Base-by-base conservation (phyloP, 2,113 vertebrate genomes). In the Apodemus speciosus region DNA sequence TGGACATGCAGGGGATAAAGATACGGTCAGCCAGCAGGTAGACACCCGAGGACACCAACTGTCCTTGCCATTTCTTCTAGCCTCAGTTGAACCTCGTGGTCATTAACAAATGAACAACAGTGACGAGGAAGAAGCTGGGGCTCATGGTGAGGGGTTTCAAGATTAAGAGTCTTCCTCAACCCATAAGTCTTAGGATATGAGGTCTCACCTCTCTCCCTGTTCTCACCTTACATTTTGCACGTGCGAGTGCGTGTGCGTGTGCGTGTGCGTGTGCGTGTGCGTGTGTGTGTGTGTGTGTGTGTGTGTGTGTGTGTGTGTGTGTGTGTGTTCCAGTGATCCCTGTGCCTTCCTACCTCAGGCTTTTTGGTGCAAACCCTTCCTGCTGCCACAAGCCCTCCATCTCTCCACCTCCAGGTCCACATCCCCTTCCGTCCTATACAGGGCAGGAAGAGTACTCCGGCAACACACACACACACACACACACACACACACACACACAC, bases 1-100 rank as follows among this genome's bases (percentile, higher is more conserved):
- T 20, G 73, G 90, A 60, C 94, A 72, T 96, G 32, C 76, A 85
- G 2, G 38, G 30, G 77, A 94, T 66, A 92, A 66, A 97, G 87
- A 84, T 40, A 88, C 25, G 27, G 46, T 89, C 49, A 15, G 18
- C 73, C 88, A 91, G 62, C 85, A 69, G 91, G 81, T 64, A 71
- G 91, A 66, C 0, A 0, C 68, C 79, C 73, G 9, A 60, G 83
- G 83, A 83, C 38, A 66, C 46, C 25, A 0, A 30, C 83, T 69
- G 40, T 66, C 51, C 69, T 90, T 69, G 56, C 43, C 58, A 46
- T 58, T 77, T n/a, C 68, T 89, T 46, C 86, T 21, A 21, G 71
- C 43, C 69, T 89, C 2, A 0, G n/a, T 38, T 81, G 51, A 79
- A 76, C 35, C 25, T 56, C 20, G 2, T 0, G 27, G 90, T 79